Percentiles rank a stretch among this genome's conserved stretches.
Conservation (phyloP, 2,113 vertebrate genomes). For the Tragulus kanchil region DNA sequence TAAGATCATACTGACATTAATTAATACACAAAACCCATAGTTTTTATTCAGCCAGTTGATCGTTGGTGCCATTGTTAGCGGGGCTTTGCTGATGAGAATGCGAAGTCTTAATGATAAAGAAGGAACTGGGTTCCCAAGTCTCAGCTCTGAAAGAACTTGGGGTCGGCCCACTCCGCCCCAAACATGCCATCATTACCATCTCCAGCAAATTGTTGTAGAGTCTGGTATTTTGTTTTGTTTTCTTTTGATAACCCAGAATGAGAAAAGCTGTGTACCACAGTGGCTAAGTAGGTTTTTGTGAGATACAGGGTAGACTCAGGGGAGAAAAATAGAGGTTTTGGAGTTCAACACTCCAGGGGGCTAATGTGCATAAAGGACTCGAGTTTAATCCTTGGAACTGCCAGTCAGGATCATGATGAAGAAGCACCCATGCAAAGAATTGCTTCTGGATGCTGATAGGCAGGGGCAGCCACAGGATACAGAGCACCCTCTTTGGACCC, state of each 20-base stretch:
- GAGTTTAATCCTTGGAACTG: constrained; percentile 83
- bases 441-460: constrained; percentile 72
- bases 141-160: constrained; percentile 55
- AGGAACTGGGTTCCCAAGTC: constrained; percentile 63
- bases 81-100: constrained; percentile 35
- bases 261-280: constrained; percentile 65
- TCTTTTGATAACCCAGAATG: constrained; percentile 70
- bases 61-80: constrained; percentile 45
- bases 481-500: neutral
- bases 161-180: constrained; percentile 29
- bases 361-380: constrained; percentile 77
- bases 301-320: constrained; percentile 44
- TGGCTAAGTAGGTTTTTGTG: constrained; percentile 73
- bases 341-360: constrained; percentile 73
- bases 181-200: constrained; percentile 19
- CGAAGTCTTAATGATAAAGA: constrained; percentile 49
- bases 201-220: constrained; percentile 79
- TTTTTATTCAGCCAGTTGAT: constrained; percentile 54
- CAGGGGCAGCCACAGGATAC: neutral
- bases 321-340: constrained; percentile 77
- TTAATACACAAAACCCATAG: constrained; percentile 36
- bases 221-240: constrained; percentile 80
- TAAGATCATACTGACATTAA: neutral
- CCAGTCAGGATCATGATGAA: constrained; percentile 81
- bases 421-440: constrained; percentile 83